phyloP scores from a whole-genome alignment of 2,113 vertebrate genomes.

The Actenoides lindsayi region DNA sequence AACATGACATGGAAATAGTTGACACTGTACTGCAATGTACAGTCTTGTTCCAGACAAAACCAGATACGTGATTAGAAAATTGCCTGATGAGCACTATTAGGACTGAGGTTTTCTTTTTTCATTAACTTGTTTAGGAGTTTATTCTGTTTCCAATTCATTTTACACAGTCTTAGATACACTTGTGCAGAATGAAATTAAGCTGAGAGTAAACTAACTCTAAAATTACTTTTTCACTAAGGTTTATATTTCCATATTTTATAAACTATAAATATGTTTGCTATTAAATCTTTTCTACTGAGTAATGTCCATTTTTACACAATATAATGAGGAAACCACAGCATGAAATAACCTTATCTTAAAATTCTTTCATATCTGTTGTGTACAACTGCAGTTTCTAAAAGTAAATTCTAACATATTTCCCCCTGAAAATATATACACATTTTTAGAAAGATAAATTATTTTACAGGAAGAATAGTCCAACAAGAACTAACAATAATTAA shows the following conservation, averaged over 20 bases:
- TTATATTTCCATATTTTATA: not conserved
- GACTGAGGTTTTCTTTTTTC: not conserved
- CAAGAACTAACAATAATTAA: not conserved
- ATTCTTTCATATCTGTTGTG: not conserved
- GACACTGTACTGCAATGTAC: not conserved
- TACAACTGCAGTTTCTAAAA: not conserved
- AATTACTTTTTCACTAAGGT: not conserved
- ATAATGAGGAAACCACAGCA: not conserved
- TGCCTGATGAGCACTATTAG: not conserved
- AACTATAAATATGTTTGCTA: not conserved
- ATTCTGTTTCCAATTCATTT: not conserved
- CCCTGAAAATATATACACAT: not conserved
- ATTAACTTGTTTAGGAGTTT: not conserved
- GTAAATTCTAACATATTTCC: not conserved
- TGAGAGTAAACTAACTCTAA: not conserved
- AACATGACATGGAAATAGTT: not conserved
- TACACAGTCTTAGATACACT: not conserved
- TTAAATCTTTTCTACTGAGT: not conserved
- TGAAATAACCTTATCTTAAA: not conserved
- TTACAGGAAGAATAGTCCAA: not conserved
- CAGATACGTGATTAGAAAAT: slow-evolving; percentile 29
- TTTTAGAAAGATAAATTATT: not conserved
- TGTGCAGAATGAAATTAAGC: not conserved
- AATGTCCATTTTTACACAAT: not conserved
- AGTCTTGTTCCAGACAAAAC: slow-evolving; percentile 31